These are phyloP conservation scores for Acromyrmex echinatior DNA, from an alignment of 1,140 invertebrate genomes.

Conservation along the genomic window DNA sequence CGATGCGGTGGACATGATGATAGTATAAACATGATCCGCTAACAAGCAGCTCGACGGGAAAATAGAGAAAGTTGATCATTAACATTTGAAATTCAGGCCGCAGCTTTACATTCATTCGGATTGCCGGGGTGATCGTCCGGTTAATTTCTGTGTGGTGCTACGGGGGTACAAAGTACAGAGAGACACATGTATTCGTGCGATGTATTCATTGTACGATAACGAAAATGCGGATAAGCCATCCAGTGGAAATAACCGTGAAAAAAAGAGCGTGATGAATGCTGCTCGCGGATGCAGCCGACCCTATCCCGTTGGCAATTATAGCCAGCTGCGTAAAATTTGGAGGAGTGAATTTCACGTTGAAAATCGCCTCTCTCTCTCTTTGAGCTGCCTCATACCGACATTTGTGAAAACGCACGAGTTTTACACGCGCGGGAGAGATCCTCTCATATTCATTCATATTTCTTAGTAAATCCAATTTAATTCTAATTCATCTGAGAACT, in stretches of 20 bases:
- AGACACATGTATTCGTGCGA: conserved; percentile 38
- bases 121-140: conserved; percentile 22
- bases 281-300: conserved; percentile 10
- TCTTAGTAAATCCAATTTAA: conserved; percentile 49
- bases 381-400: neutral
- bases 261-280: conserved; percentile 45
- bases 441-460: neutral
- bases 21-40: conserved; percentile 34
- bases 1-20: conserved; percentile 21
- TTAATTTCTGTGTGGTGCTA: conserved; percentile 41
- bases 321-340: conserved; percentile 50
- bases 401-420: conserved; percentile 27
- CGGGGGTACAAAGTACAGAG: conserved; percentile 11
- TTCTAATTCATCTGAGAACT: conserved; percentile 36
- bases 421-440: neutral
- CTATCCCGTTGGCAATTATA: conserved; percentile 51
- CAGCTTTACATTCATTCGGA: conserved; percentile 23
- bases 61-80: conserved; percentile 54
- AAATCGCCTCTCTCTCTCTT: conserved; percentile 37
- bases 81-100: conserved; percentile 49
- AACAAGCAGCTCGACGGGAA: conserved; percentile 15
- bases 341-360: conserved; percentile 39
- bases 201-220: conserved; percentile 50
- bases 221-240: conserved; percentile 55
- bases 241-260: conserved; percentile 30